Percentiles rank a stretch among this genome's conserved stretches.
These are phyloP conservation scores for Microcebus griseorufus DNA, from an alignment of 2,113 vertebrate genomes.

Conservation along the genomic window DNA sequence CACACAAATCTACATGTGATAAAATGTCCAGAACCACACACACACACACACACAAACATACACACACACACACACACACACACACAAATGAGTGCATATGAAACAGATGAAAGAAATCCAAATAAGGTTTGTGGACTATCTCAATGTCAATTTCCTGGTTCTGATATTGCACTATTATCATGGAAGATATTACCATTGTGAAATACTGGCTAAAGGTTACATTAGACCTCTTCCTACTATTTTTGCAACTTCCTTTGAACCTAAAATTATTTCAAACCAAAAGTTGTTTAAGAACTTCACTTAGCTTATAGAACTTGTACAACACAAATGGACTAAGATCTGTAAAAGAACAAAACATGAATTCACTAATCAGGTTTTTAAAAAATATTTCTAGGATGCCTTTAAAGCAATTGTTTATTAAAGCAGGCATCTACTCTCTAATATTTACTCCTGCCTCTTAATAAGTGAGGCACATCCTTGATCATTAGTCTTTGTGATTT, in stretches of 20 bases:
- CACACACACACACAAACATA: too few species aligned
- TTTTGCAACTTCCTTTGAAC: background rate
- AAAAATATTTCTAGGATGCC: background rate
- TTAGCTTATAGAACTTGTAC: background rate
- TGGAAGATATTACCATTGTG: background rate
- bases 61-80: too few species aligned
- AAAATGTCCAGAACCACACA: background rate
- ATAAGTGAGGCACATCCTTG: background rate
- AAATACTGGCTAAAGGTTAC: background rate
- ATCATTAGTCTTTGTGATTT: background rate
- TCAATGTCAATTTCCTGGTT: background rate
- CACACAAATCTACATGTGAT: background rate
- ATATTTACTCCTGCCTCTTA: background rate
- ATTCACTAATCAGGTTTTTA: background rate
- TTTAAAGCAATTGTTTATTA: slow-evolving; percentile 7
- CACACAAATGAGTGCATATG: too few species aligned
- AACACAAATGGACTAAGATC: background rate
- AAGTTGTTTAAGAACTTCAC: background rate
- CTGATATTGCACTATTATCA: background rate
- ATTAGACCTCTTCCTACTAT: background rate
- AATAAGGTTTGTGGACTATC: background rate
- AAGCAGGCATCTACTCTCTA: background rate
- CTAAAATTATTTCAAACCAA: background rate
- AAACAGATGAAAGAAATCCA: background rate
- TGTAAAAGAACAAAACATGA: background rate